A percentile compares a stretch with the other conserved stretches of the same genome.
These are phyloP conservation scores for Agrilus mali DNA, from an alignment of 2,888 invertebrate genomes.

Conservation along the genomic window DNA sequence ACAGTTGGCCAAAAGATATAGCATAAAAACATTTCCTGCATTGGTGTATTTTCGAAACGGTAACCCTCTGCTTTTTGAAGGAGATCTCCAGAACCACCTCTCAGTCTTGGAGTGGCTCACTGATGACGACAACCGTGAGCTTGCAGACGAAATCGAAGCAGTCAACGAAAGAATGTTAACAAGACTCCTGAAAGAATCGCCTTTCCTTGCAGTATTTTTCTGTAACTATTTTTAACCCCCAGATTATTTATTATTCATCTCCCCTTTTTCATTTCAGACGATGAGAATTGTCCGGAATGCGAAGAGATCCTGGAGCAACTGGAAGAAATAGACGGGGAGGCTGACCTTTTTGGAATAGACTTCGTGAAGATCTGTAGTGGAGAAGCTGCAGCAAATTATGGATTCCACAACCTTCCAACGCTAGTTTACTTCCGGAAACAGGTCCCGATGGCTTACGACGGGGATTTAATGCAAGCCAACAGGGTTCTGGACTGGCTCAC, in stretches of 20 bases:
- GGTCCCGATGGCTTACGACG: constrained; percentile 77
- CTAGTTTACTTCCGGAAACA: constrained; percentile 73
- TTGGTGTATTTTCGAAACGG: constrained; percentile 82
- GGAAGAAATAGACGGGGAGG: constrained; percentile 92
- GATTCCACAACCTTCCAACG: constrained; percentile 72
- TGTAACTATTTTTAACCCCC: constrained; percentile 55
- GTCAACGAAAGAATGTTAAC: constrained; percentile 84
- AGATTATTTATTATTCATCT: too few species aligned
- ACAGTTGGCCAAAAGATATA: constrained; percentile 81
- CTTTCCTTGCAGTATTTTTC: constrained; percentile 81
- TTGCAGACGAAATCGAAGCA: constrained; percentile 88
- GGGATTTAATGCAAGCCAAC: constrained; percentile 78
- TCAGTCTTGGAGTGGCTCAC: constrained; percentile 86
- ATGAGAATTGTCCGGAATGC: constrained; percentile 84
- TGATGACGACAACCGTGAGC: constrained; percentile 84
- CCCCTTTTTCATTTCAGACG: constrained; percentile 44
- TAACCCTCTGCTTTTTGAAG: constrained; percentile 79
- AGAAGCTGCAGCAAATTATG: constrained; percentile 70
- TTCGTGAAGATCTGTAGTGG: constrained; percentile 83
- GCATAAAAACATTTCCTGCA: constrained; percentile 88
- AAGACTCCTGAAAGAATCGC: constrained; percentile 71
- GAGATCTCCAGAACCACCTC: constrained; percentile 84
- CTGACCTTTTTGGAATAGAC: constrained; percentile 85
- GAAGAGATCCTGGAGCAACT: constrained; percentile 80
- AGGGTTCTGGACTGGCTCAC: constrained; percentile 80